Evolutionary conservation across 2,797 vertebrate genomes (phyloP), one percentile per base, ranked within the genome.

Genomic region (Pantherophis vulpinus): DNA sequence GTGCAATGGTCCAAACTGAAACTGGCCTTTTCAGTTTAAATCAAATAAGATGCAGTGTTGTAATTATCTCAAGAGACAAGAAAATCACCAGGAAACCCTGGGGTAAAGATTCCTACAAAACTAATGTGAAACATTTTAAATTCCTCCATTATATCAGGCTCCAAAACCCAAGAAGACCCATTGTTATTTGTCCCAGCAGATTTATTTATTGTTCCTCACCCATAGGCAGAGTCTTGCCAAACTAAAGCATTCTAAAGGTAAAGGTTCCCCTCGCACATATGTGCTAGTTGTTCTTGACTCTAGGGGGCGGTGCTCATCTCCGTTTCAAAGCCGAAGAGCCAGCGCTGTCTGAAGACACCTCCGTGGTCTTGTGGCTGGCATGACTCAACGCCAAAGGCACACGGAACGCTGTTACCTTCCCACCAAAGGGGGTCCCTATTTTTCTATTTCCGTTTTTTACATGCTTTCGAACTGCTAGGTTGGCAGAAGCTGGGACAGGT

Each of bases 1-100:
- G 93, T 0, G 0, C 79, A 93, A 91, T 55, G 6, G 88, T 94
- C 92, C 93, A 90, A 94, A 95, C 10, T 86, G 94, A 96, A 95
- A 37, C 5, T 93, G 74, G 88, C 32, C 55, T 95, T 95, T 94
- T 90, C 93, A 90, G 91, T 95, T 95, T 95, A 89, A 92, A 90
- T 27, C 18, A 94, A 87, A 83, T 1, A 58, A 47, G 60, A 10
- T 29, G 27, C 47, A 55, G 89, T 93, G 61, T 56, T 0, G 0
- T 83, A 91, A 51, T 79, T 2, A 7, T 37, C 59, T 92, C 93
- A 90, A 2, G 59, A 87, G 89, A 93, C 58, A 89, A 90, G 90
- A 92, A 95, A 96, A 94, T 29, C 29, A 94, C 60, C 91, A 86
- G 4, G 79, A 89, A 86, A 55, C 88, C 0, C 54, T 86, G 6